A percentile compares a stretch with the other conserved stretches of the same genome.
phyloP scores from a whole-genome alignment of 2,888 invertebrate species.

The Hyppa rectilinea region DNA sequence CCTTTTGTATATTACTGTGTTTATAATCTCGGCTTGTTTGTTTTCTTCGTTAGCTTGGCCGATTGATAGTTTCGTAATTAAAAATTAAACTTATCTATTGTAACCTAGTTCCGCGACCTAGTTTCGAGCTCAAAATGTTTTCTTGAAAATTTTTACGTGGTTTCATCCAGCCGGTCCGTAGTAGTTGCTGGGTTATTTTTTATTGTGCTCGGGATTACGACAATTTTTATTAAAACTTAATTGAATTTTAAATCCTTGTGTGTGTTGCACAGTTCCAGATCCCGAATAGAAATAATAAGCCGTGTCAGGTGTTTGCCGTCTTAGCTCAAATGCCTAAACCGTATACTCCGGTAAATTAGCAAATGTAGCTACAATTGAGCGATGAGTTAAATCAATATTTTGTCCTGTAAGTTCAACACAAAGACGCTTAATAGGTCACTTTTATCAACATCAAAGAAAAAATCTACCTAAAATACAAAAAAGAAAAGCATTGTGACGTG shows the following conservation, averaged over 20 bases:
- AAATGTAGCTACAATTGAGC: neutral
- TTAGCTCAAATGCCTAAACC: neutral
- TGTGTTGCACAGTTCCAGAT: neutral
- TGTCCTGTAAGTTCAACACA: neutral
- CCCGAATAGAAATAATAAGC: neutral
- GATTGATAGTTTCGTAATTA: constrained; percentile 51
- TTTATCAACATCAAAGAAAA: neutral
- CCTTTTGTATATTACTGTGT: constrained; percentile 37
- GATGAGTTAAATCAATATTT: neutral
- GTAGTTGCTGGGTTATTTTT: constrained; percentile 15
- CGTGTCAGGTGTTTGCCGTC: neutral
- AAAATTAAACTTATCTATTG: constrained; percentile 24
- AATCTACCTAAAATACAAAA: neutral
- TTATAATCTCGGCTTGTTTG: constrained; percentile 47
- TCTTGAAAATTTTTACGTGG: constrained; percentile 1
- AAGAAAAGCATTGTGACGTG: neutral
- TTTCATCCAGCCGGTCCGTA: neutral
- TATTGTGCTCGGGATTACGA: constrained; percentile 11
- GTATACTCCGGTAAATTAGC: neutral
- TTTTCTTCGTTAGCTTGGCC: constrained; percentile 18
- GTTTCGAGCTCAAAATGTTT: constrained; percentile 14
- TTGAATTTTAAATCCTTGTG: constrained; percentile 7
- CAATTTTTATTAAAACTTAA: constrained; percentile 2
- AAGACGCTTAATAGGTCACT: neutral
- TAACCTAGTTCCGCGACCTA: constrained; percentile 28